phyloP scores from a whole-genome alignment of 2,113 vertebrate species.

The Pheucticus melanocephalus region DNA sequence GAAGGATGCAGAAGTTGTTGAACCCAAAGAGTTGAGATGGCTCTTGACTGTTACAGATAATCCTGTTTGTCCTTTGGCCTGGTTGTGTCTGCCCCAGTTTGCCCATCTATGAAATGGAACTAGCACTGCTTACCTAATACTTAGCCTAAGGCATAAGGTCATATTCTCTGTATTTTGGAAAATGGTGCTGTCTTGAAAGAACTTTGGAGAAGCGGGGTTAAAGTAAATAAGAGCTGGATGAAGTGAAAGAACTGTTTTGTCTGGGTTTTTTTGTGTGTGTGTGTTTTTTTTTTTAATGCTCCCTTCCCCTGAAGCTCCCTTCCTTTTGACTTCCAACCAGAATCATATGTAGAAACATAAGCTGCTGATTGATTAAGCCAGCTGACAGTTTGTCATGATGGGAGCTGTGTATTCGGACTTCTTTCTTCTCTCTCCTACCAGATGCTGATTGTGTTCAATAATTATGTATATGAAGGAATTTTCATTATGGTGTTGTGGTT shows the following conservation, averaged over 20 bases:
- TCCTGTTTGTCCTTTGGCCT: background rate
- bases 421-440: background rate
- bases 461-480: slow-evolving; percentile 5
- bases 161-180: background rate
- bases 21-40: background rate
- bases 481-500: slow-evolving; percentile 54
- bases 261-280: background rate
- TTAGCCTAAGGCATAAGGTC: background rate
- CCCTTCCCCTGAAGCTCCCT: background rate
- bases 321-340: background rate
- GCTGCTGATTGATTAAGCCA: background rate
- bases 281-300: background rate
- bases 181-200: background rate
- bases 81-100: background rate
- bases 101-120: background rate
- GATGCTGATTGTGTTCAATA: slow-evolving; percentile 34
- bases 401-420: background rate
- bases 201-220: background rate
- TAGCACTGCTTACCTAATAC: background rate
- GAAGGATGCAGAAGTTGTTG: background rate
- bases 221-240: background rate
- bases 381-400: background rate
- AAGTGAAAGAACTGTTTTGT: background rate
- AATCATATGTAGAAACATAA: background rate
- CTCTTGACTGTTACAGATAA: background rate